Conservation (phyloP, 1,140 invertebrate genomes). For the Drosophila rufa region DNA sequence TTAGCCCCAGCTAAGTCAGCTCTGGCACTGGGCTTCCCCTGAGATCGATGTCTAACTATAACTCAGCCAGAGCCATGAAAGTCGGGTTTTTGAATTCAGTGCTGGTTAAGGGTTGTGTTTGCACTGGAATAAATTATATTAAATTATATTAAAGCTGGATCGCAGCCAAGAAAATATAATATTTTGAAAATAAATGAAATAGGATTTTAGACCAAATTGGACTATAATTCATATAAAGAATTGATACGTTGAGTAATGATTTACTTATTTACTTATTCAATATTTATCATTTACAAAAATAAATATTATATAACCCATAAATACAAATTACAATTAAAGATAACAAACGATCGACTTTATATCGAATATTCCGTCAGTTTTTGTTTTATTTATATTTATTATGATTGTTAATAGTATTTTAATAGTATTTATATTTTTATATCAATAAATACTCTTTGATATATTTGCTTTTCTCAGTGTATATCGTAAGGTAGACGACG, state of each 20-base stretch:
- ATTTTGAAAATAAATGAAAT: no score
- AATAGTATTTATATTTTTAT: neutral
- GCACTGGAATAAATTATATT: neutral
- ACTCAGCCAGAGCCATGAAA: conserved; percentile 50
- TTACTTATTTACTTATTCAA: no score
- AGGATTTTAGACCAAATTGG: no score
- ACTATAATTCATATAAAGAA: neutral
- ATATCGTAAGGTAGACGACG: conserved; percentile 34
- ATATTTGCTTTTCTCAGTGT: conserved; percentile 1
- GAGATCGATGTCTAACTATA: conserved; percentile 79
- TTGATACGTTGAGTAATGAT: no score
- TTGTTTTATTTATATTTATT: neutral
- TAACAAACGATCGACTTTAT: no score
- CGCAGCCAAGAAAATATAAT: neutral
- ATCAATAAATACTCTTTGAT: neutral
- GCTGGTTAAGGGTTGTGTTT: neutral
- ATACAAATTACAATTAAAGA: no score
- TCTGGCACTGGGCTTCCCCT: conserved; percentile 36
- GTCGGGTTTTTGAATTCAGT: conserved; percentile 3
- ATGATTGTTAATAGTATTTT: neutral
- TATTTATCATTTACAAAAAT: no score
- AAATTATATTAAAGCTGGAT: neutral
- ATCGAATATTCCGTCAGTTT: neutral
- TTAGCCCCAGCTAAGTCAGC: conserved; percentile 49
- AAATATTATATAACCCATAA: no score